Percentiles rank a stretch among this genome's conserved stretches.
These are phyloP conservation scores for Geopemphigus sp. DNA, from an alignment of 1,140 invertebrate genomes.

Conservation along the genomic window DNA sequence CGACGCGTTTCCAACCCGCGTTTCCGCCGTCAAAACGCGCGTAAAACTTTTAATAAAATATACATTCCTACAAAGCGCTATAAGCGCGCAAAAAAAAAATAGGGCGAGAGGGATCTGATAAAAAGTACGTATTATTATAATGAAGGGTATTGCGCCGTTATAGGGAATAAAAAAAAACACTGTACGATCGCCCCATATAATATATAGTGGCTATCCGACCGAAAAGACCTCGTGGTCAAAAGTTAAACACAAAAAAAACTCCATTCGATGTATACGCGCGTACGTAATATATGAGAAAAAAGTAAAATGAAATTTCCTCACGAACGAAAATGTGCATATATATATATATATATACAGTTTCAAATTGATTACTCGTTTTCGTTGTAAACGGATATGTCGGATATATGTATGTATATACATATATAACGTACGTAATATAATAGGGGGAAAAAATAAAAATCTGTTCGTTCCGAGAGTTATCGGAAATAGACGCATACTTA, in stretches of 20 bases:
- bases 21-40: constrained; percentile 30
- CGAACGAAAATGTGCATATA: background rate
- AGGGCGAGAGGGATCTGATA: constrained; percentile 10
- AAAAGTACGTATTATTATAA: constrained; percentile 43
- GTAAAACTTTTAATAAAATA: constrained; percentile 48
- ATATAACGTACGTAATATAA: background rate
- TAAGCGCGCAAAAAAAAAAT: background rate
- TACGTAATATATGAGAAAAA: background rate
- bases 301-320: background rate
- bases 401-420: background rate
- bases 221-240: constrained; percentile 39
- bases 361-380: constrained; percentile 35
- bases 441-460: too few species aligned
- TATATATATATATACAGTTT: constrained; percentile 14
- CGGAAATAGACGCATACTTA: too few species aligned
- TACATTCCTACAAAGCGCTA: constrained; percentile 31
- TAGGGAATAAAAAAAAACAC: constrained; percentile 22
- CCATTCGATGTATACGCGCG: constrained; percentile 6
- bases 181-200: constrained; percentile 4
- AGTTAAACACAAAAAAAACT: constrained; percentile 38
- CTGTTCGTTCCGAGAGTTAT: too few species aligned
- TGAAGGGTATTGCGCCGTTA: constrained; percentile 35
- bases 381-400: constrained; percentile 6
- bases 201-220: background rate
- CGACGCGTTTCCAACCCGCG: background rate